phyloP scores from a whole-genome alignment of 2,888 invertebrate species.

The Octodonta nipae region DNA sequence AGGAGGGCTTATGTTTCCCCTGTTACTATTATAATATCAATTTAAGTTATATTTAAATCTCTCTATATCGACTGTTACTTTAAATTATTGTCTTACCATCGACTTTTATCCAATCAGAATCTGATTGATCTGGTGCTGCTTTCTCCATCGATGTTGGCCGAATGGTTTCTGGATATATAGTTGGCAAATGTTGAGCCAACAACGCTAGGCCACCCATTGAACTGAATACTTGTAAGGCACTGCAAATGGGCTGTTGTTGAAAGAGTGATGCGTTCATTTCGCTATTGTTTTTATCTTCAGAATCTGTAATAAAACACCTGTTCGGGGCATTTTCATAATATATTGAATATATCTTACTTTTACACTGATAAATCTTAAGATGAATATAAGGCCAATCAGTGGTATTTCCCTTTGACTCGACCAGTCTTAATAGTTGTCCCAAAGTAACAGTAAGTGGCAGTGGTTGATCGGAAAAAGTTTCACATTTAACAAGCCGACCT shows the following conservation, averaged over 20 bases:
- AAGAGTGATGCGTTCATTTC: constrained; percentile 14
- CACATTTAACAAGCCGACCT: constrained; percentile 30
- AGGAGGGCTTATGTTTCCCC: too few species aligned
- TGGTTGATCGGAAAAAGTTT: constrained; percentile 28
- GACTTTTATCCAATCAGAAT: constrained; percentile 38
- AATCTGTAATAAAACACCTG: constrained; percentile 2
- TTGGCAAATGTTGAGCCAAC: constrained; percentile 75
- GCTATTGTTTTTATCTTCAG: constrained; percentile 15
- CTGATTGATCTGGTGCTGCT: constrained; percentile 39
- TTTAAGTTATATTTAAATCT: too few species aligned
- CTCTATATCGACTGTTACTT: too few species aligned
- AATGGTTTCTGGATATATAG: constrained; percentile 70
- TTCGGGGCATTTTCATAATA: too few species aligned
- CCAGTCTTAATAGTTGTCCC: constrained; percentile 31
- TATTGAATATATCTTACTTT: not conserved
- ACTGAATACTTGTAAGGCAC: constrained; percentile 73
- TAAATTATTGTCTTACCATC: constrained; percentile 27
- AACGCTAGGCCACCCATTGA: constrained; percentile 77
- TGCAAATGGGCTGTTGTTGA: constrained; percentile 31
- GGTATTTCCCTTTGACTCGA: constrained; percentile 27
- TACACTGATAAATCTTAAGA: constrained; percentile 7
- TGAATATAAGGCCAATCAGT: constrained; percentile 35
- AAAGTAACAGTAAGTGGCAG: constrained; percentile 31
- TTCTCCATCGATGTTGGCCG: constrained; percentile 42
- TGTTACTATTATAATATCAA: too few species aligned